Evolutionary conservation across 2,888 invertebrate genomes (phyloP).

Genomic region (Oeneis ivallda): DNA sequence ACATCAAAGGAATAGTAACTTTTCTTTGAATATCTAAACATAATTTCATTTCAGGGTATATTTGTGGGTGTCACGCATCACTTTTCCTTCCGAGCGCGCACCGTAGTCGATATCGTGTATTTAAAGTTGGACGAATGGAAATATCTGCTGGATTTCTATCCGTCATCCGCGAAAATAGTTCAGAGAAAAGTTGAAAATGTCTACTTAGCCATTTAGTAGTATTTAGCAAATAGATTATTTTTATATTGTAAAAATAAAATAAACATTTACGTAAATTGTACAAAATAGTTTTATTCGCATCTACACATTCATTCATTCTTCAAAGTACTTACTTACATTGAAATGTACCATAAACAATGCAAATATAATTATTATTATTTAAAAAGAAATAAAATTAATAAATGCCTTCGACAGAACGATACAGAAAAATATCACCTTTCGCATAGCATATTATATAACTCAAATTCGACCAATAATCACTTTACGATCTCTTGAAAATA

Average conservation of each 20-base stretch:
- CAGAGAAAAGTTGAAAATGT: slow-evolving; percentile 72
- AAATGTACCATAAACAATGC: no score
- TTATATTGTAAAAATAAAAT: not conserved
- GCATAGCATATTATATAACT: no score
- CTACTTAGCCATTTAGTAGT: slow-evolving; percentile 58
- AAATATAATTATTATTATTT: no score
- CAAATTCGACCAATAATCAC: no score
- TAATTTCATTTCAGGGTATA: slow-evolving; percentile 63
- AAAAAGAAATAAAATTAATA: no score
- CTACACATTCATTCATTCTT: no score
- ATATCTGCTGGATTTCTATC: slow-evolving; percentile 73
- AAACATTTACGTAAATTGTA: slow-evolving; percentile 1
- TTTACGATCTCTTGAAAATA: no score
- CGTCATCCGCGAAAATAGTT: slow-evolving; percentile 67
- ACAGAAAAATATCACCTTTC: no score
- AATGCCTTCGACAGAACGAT: no score
- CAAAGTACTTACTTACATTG: no score
- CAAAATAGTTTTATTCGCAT: slow-evolving; percentile 15
- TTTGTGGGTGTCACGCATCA: slow-evolving; percentile 78
- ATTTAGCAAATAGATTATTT: not conserved
- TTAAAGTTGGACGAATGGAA: slow-evolving; percentile 78
- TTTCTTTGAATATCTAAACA: not conserved
- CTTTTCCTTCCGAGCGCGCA: slow-evolving; percentile 78
- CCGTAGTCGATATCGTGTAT: slow-evolving; percentile 76
- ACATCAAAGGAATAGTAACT: no score